Conservation (phyloP, 2,888 invertebrate species). For the Parnassius smintheus region DNA sequence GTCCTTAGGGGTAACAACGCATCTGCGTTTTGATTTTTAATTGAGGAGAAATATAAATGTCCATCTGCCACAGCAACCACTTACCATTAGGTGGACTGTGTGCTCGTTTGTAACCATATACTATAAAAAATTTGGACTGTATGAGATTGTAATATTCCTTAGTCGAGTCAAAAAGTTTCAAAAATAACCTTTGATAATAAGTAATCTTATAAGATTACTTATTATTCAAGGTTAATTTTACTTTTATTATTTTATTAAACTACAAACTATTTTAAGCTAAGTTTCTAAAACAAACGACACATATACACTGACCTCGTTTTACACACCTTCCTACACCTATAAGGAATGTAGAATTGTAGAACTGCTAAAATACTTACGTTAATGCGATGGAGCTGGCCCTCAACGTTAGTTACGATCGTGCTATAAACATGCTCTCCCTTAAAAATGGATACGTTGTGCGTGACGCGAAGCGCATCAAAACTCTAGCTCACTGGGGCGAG, state of each 20-base stretch:
- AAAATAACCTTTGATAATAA: too few species aligned
- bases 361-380: slow-evolving; percentile 13
- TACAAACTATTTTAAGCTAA: not conserved
- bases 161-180: too few species aligned
- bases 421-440: slow-evolving; percentile 29
- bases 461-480: slow-evolving; percentile 47
- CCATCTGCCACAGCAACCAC: too few species aligned
- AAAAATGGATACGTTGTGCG: slow-evolving; percentile 64
- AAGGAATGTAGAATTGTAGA: slow-evolving; percentile 5
- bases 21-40: too few species aligned
- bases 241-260: not conserved
- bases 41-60: too few species aligned
- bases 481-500: slow-evolving; percentile 46
- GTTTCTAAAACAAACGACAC: not conserved
- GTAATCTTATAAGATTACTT: too few species aligned
- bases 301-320: slow-evolving; percentile 8
- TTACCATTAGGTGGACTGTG: too few species aligned
- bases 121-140: too few species aligned
- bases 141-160: too few species aligned
- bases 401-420: slow-evolving; percentile 21
- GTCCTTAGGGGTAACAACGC: too few species aligned
- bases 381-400: slow-evolving; percentile 23
- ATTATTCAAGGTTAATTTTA: too few species aligned
- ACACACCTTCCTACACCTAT: slow-evolving; percentile 4
- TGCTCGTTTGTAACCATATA: too few species aligned